These are phyloP conservation scores for Dermochelys coriacea DNA, from an alignment of 2,797 vertebrate genomes.

Conservation along the genomic window DNA sequence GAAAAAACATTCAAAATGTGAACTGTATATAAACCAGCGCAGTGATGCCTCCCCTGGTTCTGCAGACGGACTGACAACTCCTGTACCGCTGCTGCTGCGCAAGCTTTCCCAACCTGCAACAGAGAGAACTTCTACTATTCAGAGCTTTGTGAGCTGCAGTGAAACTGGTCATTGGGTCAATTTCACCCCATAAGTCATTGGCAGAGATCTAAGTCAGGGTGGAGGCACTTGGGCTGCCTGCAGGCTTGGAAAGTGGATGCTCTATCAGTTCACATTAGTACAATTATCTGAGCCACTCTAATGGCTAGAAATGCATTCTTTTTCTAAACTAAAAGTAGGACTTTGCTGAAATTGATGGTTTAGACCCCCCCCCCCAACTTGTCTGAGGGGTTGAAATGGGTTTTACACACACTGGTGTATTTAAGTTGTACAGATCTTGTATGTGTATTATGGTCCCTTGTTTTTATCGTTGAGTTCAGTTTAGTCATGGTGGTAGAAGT, in stretches of 20 bases:
- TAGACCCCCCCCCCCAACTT: background rate
- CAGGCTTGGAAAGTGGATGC: background rate
- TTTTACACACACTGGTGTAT: conserved; percentile 61
- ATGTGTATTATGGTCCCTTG: background rate
- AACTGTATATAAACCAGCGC: background rate
- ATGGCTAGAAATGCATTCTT: conserved; percentile 41
- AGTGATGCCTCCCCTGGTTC: background rate
- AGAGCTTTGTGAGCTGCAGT: background rate
- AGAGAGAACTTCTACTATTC: background rate
- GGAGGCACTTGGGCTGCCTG: background rate
- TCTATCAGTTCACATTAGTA: background rate
- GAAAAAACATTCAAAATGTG: background rate
- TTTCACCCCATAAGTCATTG: background rate
- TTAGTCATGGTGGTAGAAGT: background rate
- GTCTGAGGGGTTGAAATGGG: conserved; percentile 29
- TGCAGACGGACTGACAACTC: background rate
- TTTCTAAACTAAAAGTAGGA: conserved; percentile 60
- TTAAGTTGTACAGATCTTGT: conserved; percentile 7
- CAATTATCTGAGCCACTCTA: background rate
- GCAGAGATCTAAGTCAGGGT: background rate
- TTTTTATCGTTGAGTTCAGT: conserved; percentile 38
- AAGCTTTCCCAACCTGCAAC: background rate
- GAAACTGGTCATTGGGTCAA: background rate
- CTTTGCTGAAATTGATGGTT: conserved; percentile 66
- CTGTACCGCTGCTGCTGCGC: too few relatives aligned